Base-by-base conservation (phyloP, 2,797 vertebrate species). In the Microctenopoma stevenorrisi region DNA sequence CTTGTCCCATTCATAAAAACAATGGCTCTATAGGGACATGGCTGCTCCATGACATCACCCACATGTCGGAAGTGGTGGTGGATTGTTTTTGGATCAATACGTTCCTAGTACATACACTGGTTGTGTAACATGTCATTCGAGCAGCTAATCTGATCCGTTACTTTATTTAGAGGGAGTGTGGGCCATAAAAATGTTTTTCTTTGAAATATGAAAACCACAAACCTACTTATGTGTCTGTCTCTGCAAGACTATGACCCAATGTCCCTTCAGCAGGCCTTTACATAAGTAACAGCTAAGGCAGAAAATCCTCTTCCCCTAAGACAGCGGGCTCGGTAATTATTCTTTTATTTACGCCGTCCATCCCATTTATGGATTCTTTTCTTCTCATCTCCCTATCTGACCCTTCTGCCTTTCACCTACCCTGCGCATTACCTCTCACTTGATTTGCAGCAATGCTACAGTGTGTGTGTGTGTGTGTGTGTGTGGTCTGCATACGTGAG, bases 351-450 rank as follows among this genome's bases (percentile, higher is more conserved):
- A 73, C 35, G 9, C 63, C 28, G 74, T 78, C 67, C 68, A 69
- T 85, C 85, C 78, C 74, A 82, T 88, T 89, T 91, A 86, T 66
- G 78, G 83, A 58, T 83, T 86, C 49, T 85, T 85, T 75, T 76
- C 78, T 51, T 74, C 72, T 77, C 58, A 66, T 73, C 64, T 70
- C 58, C 62, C 54, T 42, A 69, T 86, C 63, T 55, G 60, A 79
- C 44, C 58, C 50, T 51, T 53, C 46, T 55, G 40, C 43, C 62
- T 30, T 42, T 50, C 54, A 47, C 49, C 43, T 58, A 16, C 38
- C 50, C 48, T 33, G 25, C 57, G 13, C 58, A 54, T 49, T 43
- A 68, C 49, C 38, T 22, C 13, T 69, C n/a, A 15, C 58, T 76
- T 84, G 74, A 86, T 79, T 74, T 82, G 61, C 53, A 82, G 67